Base-by-base conservation (phyloP, 2,888 invertebrate genomes). In the Lysandra bellargus region DNA sequence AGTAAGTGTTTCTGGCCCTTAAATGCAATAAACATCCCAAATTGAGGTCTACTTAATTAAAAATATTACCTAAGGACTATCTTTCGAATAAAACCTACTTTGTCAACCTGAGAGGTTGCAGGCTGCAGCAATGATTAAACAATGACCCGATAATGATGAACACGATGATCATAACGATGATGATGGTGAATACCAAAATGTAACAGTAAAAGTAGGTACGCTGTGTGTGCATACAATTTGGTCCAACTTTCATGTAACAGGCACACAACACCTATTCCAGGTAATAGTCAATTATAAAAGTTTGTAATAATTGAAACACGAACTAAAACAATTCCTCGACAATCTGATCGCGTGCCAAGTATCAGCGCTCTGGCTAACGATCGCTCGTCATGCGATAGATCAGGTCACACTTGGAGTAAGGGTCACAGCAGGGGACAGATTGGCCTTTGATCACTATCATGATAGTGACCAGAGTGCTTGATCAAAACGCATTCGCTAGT, bases 301-400 rank as follows among this genome's bases (percentile, higher is more conserved):
- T 69, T 75, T 23, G 49, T 49, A 75, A 44, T 49, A 49, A 75
- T 75, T 44, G 49, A 75, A 75, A 75, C 75, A 75, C 75, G 44
- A 75, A 75, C 44, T 75, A 75, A 75, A 57, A 57, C 76, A 53
- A 76, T 76, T 76, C 30, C 5, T n/a, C 23, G 7, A 37, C 61
- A 60, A 78, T 78, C 76, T n/a, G 44, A 78, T 78, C 60, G 78
- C 78, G 78, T 78, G 78, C 64, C 33, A 37, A 78, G 44, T 77
- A 77, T 77, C 78, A 78, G 60, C 76, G 30, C 30, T 17, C 2
- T 53, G 23, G 53, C 40, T 61, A 78, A 78, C 61, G 64, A 60
- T 9, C 40, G 78, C 23, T 64, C 64, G 37, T 33, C 78, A 78
- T 78, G 78, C 78, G 40, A 60, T 78, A 44, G 9, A 37, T 57